These are phyloP conservation scores for Priocnemis perturbator DNA, from an alignment of 2,888 invertebrate genomes.

Conservation along the genomic window DNA sequence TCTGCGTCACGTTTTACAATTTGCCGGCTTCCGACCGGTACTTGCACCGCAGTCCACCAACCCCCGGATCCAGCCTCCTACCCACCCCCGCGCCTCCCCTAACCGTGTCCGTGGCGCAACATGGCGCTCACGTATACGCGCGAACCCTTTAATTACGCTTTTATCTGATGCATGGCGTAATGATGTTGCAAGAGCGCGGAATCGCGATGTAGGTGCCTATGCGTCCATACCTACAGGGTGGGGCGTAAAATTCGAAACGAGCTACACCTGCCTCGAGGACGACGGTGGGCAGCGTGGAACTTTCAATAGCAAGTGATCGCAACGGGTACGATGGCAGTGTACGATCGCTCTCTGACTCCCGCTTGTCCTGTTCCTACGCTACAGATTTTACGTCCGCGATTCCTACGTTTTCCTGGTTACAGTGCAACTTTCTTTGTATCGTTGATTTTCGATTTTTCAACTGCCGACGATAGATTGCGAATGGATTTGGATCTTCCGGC, in stretches of 20 bases:
- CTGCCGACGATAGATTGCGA: too few relatives aligned
- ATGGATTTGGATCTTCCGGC: too few relatives aligned
- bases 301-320: too few relatives aligned
- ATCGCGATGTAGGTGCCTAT: conserved; percentile 45
- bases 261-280: too few relatives aligned
- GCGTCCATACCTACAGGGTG: neutral
- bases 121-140: conserved; percentile 46
- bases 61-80: conserved; percentile 8
- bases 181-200: conserved; percentile 61
- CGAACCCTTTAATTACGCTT: conserved; percentile 68
- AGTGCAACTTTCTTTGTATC: too few relatives aligned
- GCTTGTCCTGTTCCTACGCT: too few relatives aligned
- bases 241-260: neutral
- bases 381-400: too few relatives aligned
- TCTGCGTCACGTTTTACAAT: conserved; percentile 71
- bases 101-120: conserved; percentile 23
- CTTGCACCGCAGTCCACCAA: neutral
- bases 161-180: conserved; percentile 67
- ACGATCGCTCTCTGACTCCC: too few relatives aligned
- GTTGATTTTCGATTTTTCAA: too few relatives aligned
- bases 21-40: conserved; percentile 48
- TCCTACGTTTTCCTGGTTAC: too few relatives aligned
- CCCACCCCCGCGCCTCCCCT: neutral
- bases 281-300: too few relatives aligned
- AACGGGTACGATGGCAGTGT: too few relatives aligned